Base-by-base conservation (phyloP, 2,113 vertebrate species). In the Galemys pyrenaicus region DNA sequence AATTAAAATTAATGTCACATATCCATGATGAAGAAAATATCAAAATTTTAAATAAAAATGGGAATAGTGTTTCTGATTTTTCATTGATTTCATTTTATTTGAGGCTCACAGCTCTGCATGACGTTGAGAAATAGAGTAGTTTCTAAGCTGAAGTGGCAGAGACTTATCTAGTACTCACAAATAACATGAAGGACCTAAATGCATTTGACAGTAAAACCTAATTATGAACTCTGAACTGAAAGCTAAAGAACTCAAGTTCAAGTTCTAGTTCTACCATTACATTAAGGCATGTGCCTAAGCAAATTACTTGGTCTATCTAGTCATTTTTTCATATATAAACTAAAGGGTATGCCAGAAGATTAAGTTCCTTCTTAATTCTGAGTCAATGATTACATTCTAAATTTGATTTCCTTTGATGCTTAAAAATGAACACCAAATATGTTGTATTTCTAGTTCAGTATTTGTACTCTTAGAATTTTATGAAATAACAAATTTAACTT, bases 351-450 rank as follows among this genome's bases (percentile, higher is more conserved):
- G 70, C 2, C 65, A 92, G 86, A 44, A 87, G 49, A 87, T 73
- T 58, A 91, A 95, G 83, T 87, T 60, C n/a, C 79, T 94, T 89
- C 56, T 86, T 88, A 84, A 60, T 19, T 87, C 26, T 87, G 44
- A 91, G 88, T 91, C 87, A 73, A 54, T 73, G 51, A 88, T 86
- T 79, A 74, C 37, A 82, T 67, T 91, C 77, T 94, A 95, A 96
- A 96, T 64, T 30, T 87, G 56, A 87, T 78, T 96, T 93, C 80
- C 80, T 94, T 89, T 93, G 84, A 94, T 93, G 67, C 10, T 70
- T 90, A 92, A 82, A 96, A 90, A 92, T 60, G 93, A 96, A 89
- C 87, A 87, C 9, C 6, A 3, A 95, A 26, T 81, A 88, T 87
- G 70, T 24, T 88, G n/a, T 78, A 94, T 89, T 95, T 95, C 62